Base-by-base conservation (phyloP, 2,113 vertebrate species). In the Centropus unirufus region DNA sequence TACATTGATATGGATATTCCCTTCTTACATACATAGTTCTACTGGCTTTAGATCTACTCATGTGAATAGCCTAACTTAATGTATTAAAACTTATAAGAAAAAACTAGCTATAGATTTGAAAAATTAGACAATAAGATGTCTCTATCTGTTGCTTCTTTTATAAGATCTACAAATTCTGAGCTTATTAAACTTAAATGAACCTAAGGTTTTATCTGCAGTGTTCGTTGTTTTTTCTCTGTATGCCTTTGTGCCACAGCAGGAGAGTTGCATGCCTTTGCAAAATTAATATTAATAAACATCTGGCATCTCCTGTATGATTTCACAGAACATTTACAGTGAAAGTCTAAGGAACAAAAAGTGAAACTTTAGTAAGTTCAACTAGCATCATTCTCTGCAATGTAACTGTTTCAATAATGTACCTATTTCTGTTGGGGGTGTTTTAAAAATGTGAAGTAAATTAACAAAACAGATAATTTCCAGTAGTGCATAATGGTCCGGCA, bases 201-300 rank as follows among this genome's bases (percentile, higher is more conserved):
- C 42, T 91, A 90, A 89, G 24, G 32, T 80, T 95, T 96, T 87
- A 74, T 32, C 73, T 84, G 40, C 51, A 82, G 17, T 55, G 39
- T 84, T 97, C 69, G 90, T 89, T 92, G 57, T 4, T 70, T 87
- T 87, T 89, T 73, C 46, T 83, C 72, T 81, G 72, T 88, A 34
- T 93, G 83, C 30, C 67, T 92, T 91, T 92, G 51, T 89, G 73
- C 49, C 95, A 83, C 92, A 95, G 91, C 93, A 90, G 93, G 77
- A 92, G 77, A 89, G 64, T 66, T 76, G 61, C 63, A 83, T 90
- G 76, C 40, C 30, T 77, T 93, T 93, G 88, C 78, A 96, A 89
- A 94, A 92, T 95, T 96, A 95, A 92, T 96, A 94, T 93, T 95
- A 93, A 88, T 93, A 96, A 97, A 91, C 83, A 95, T 94, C 90